Evolutionary conservation across 2,113 vertebrate genomes (phyloP).

Genomic region (Chrysemys picta): DNA sequence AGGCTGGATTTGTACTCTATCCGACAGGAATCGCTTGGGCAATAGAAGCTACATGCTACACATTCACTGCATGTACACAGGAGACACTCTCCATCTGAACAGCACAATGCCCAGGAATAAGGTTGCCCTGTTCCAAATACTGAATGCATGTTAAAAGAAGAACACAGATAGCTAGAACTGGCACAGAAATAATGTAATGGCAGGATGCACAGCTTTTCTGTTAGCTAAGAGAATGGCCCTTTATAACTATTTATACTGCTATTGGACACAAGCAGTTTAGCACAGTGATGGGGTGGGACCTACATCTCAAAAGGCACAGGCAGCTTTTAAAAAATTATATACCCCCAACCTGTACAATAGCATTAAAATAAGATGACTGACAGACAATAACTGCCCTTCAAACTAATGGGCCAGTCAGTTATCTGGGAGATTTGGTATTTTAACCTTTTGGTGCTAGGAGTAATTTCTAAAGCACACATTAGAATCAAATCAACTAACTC

Average conservation of each 20-base stretch:
- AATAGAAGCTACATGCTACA: not conserved
- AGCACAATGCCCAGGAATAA: conserved; percentile 41
- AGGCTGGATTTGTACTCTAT: conserved; percentile 23
- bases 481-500: conserved; percentile 61
- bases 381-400: not conserved
- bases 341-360: not conserved
- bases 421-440: conserved; percentile 5
- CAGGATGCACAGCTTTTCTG: not conserved
- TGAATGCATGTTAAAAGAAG: conserved; percentile 7
- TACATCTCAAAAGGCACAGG: not conserved
- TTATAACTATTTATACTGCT: not conserved
- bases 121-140: conserved; percentile 45
- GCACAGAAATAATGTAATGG: not conserved
- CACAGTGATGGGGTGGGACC: not conserved
- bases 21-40: conserved; percentile 60
- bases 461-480: conserved; percentile 48
- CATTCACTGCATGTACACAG: conserved; percentile 14
- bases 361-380: not conserved
- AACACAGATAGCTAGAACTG: conserved; percentile 39
- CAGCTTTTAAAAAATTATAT: not conserved
- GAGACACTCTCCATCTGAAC: conserved; percentile 15
- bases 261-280: not conserved
- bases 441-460: conserved; percentile 48
- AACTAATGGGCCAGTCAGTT: not conserved
- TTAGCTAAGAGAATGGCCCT: not conserved